These are phyloP conservation scores for Axinella damicornis DNA, from an alignment of 37 sponge, comb jelly and placozoan genomes.

Conservation along the genomic window DNA sequence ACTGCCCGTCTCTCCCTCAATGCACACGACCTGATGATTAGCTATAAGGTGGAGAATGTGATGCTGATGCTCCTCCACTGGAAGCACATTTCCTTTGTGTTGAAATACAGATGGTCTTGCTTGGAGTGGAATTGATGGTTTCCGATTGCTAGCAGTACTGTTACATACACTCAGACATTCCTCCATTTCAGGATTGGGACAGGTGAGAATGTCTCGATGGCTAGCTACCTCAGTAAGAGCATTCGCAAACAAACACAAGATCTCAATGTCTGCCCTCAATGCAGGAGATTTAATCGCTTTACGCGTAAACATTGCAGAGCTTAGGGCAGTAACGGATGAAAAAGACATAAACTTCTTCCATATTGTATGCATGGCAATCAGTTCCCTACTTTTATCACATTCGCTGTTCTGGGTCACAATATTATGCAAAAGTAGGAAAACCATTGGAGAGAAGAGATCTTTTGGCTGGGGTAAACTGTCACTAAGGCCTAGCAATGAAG, in stretches of 20 bases:
- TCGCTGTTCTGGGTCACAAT: background rate
- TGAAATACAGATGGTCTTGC: background rate
- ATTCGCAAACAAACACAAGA: background rate
- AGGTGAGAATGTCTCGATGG: background rate
- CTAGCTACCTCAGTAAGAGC: background rate
- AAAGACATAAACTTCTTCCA: background rate
- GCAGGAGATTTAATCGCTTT: background rate
- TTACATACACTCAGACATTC: too few species aligned
- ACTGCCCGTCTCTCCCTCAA: conserved; percentile 71
- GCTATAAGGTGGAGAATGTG: conserved; percentile 24
- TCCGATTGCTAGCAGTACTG: too few species aligned
- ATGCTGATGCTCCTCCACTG: conserved; percentile 43
- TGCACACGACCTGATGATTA: conserved; percentile 41
- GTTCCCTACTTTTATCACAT: background rate
- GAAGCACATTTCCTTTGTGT: conserved; percentile 43
- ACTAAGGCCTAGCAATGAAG: conserved; percentile 2
- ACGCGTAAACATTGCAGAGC: background rate
- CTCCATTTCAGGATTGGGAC: too few species aligned
- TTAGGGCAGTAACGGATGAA: background rate
- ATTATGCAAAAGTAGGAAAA: background rate
- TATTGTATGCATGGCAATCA: background rate
- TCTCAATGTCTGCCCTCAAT: background rate
- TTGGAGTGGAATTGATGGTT: conserved; percentile 1
- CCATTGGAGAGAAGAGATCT: background rate
- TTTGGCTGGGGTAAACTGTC: background rate